Base-by-base conservation (phyloP, 2,113 vertebrate species). In the Labrus mixtus region DNA sequence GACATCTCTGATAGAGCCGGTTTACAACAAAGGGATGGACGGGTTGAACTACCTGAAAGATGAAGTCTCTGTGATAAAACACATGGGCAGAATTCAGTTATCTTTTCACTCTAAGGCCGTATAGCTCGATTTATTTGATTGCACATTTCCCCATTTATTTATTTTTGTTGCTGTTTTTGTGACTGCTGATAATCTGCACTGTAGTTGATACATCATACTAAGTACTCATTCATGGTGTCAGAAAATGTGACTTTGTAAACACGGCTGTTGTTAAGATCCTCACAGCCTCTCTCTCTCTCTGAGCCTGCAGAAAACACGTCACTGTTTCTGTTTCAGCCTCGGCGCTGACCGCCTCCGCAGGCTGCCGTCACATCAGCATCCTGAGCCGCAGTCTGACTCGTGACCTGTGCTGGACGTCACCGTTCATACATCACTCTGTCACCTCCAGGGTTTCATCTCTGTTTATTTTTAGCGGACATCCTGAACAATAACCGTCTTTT, bases 351-450 rank as follows among this genome's bases (percentile, higher is more conserved):
- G 8, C 6, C 51, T 36, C 41, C 8, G 19, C 53, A 8, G 43
- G 53, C 61, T 36, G 25, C 10, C 29, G 2, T 68, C 51, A n/a
- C 58, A 17, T 60, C 56, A 33, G 22, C 23, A 36, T 59, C 68
- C 58, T 15, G 3, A 69, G 45, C 36, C 33, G 3, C 0, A 13
- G 43, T 61, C 9, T 37, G 71, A 69, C 65, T 69, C 56, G 57
- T 51, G 68, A 77, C 63, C 74, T 57, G 56, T 39, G 68, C 11
- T 46, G 43, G 58, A 68, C 8, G 80, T 58, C 59, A 25, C 15
- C 0, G 11, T 16, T 2, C 0, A 19, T 64, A 16, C 39, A 19
- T 57, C 55, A 13, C 19, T 51, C 19, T 2, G 50, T 62, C 73
- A 57, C 19, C 23, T 39, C 41, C 61, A 51, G 10, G 7, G 6